Conservation (phyloP, 2,113 vertebrate species). For the Rhinolophus ferrumequinum region DNA sequence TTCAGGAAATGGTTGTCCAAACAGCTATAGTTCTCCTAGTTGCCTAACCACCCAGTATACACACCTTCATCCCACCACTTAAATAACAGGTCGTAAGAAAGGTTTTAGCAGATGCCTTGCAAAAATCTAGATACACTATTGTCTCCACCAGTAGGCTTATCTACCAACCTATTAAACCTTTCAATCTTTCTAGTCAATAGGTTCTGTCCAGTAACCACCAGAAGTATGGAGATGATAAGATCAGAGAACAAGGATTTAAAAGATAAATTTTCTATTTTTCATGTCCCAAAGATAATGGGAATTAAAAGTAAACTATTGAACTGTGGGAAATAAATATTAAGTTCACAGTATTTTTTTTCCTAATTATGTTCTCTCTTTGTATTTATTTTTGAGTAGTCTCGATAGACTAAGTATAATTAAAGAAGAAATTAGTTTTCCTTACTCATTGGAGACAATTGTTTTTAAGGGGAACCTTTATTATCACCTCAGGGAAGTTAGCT, state of each 20-base stretch:
- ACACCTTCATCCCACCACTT: background rate
- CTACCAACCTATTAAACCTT: background rate
- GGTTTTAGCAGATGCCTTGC: background rate
- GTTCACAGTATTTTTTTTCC: background rate
- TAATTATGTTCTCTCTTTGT: background rate
- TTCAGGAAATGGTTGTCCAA: background rate
- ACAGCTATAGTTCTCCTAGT: background rate
- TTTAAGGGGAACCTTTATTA: background rate
- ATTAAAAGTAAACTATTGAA: background rate
- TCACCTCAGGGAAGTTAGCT: background rate
- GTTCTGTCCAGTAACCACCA: background rate
- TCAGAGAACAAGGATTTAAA: background rate
- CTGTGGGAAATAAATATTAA: background rate
- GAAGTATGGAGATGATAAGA: background rate
- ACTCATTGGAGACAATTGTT: background rate
- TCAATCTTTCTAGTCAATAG: background rate
- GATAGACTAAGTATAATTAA: background rate
- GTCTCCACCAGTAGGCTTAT: background rate
- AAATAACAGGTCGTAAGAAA: background rate
- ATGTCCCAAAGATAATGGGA: background rate
- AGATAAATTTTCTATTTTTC: background rate
- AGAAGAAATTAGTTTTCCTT: background rate
- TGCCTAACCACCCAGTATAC: background rate
- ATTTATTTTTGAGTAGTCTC: background rate
- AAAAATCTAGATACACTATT: background rate